Evolutionary conservation across 2,113 vertebrate species (phyloP).

Genomic region (Glaucidium brasilianum): DNA sequence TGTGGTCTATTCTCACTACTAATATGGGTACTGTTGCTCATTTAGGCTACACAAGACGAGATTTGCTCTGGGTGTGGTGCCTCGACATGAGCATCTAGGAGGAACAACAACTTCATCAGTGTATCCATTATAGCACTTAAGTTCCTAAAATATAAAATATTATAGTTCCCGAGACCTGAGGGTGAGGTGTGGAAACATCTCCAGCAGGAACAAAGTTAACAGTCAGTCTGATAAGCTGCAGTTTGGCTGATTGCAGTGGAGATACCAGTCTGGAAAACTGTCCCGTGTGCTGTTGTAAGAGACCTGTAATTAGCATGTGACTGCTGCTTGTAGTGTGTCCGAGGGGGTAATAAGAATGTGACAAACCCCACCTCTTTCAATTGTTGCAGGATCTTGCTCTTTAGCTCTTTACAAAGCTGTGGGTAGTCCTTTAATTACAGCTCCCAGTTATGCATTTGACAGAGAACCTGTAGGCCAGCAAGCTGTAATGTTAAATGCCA

Average conservation of each 20-base stretch:
- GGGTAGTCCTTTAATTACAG: not conserved
- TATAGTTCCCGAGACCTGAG: not conserved
- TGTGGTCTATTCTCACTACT: not conserved
- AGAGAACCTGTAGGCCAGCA: not conserved
- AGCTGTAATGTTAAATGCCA: not conserved
- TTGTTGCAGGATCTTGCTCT: not conserved
- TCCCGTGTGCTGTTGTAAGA: not conserved
- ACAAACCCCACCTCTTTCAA: not conserved
- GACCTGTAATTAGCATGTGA: not conserved
- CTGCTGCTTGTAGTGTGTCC: accelerated
- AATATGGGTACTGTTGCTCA: not conserved
- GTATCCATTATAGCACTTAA: not conserved
- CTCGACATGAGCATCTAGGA: not conserved
- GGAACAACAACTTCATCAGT: not conserved
- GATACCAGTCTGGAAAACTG: conserved; percentile 8
- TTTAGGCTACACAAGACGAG: not conserved
- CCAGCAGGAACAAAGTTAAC: not conserved
- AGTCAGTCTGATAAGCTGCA: not conserved
- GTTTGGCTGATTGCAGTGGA: not conserved
- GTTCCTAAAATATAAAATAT: not conserved
- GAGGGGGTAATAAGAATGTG: not conserved
- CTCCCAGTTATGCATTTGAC: not conserved
- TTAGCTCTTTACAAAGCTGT: not conserved
- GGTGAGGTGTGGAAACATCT: not conserved
- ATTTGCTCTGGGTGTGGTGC: not conserved